Conservation (phyloP, 2,888 invertebrate genomes). For the Ornithoptera priamus region DNA sequence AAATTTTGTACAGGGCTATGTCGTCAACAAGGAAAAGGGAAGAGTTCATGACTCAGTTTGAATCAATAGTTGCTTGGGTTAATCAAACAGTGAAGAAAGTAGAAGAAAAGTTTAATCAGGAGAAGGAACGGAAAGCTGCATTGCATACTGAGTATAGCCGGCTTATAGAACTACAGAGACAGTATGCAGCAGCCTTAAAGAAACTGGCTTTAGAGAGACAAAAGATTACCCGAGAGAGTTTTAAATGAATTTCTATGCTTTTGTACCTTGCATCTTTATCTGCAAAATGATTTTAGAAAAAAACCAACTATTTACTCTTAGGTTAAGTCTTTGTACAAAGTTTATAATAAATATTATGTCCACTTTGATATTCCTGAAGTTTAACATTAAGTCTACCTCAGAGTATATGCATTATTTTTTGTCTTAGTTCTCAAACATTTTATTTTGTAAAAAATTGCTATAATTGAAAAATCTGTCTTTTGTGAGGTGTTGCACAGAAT, state of each 20-base stretch:
- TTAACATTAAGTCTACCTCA: conserved; percentile 26
- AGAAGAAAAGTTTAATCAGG: conserved; percentile 71
- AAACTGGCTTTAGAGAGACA: conserved; percentile 64
- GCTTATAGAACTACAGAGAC: conserved; percentile 69
- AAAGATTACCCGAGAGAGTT: conserved; percentile 43
- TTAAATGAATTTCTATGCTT: conserved; percentile 18
- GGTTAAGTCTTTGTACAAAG: background rate
- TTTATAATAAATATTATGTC: conserved; percentile 18
- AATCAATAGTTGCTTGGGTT: conserved; percentile 93
- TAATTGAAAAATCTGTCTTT: no score
- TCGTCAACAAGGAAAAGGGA: conserved; percentile 88
- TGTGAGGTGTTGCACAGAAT: background rate
- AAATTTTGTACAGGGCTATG: conserved; percentile 84
- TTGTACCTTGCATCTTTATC: background rate
- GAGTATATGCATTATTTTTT: background rate
- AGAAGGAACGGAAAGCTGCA: conserved; percentile 60
- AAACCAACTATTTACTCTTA: background rate
- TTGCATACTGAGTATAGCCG: conserved; percentile 64
- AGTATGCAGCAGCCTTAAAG: conserved; percentile 70
- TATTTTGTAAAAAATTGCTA: no score
- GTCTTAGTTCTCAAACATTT: no score
- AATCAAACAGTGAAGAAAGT: conserved; percentile 91
- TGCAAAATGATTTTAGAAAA: background rate
- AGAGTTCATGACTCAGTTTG: conserved; percentile 94
- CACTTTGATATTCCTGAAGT: conserved; percentile 21